Conservation (phyloP, 2,797 vertebrate species). For the Takifugu rubripes region DNA sequence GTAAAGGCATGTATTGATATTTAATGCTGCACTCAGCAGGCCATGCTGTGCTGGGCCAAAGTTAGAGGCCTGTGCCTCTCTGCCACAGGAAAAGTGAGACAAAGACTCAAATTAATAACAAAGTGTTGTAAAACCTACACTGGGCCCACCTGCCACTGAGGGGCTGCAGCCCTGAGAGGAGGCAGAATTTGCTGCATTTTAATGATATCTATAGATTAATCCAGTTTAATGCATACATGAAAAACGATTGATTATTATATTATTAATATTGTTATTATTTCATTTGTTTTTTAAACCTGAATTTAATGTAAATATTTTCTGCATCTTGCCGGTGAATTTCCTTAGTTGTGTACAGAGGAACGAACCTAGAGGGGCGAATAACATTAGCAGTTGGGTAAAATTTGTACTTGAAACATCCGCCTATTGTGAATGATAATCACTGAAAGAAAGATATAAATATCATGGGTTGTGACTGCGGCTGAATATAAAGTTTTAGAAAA, state of each 20-base stretch:
- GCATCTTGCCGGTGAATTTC: not conserved
- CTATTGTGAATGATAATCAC: not conserved
- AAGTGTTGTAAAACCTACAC: constrained; percentile 46
- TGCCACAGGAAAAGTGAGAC: constrained; percentile 50
- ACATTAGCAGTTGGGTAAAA: too few relatives aligned
- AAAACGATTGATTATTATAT: too few relatives aligned
- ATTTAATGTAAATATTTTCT: not conserved
- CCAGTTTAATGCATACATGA: too few relatives aligned
- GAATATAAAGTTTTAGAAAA: not conserved
- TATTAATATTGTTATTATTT: too few relatives aligned
- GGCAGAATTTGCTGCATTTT: not conserved
- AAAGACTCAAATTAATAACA: constrained; percentile 64
- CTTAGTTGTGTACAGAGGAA: not conserved
- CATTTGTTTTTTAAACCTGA: not conserved
- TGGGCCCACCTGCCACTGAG: constrained; percentile 9
- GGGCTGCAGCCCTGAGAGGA: constrained; percentile 1
- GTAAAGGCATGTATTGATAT: constrained; percentile 76
- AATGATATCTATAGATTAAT: not conserved
- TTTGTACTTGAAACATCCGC: too few relatives aligned
- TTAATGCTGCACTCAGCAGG: constrained; percentile 68
- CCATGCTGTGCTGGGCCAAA: constrained; percentile 27
- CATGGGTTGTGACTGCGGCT: too few relatives aligned
- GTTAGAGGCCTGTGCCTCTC: constrained; percentile 35
- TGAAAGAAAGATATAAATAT: not conserved
- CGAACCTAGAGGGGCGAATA: not conserved